These are phyloP conservation scores for Magallana ariakensis DNA, from an alignment of 1,140 invertebrate genomes.

Conservation along the genomic window DNA sequence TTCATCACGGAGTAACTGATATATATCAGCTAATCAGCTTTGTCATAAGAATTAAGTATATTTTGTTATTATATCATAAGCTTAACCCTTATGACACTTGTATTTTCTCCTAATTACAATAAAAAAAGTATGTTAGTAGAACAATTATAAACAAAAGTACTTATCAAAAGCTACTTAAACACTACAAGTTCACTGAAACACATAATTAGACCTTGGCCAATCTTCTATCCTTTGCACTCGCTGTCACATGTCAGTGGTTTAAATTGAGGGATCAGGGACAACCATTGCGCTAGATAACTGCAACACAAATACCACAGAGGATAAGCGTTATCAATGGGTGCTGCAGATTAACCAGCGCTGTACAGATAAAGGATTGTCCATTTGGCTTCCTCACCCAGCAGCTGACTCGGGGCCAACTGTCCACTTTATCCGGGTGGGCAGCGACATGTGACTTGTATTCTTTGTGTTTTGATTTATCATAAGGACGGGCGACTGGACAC, in stretches of 20 bases:
- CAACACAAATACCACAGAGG: background rate
- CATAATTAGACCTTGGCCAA: constrained; percentile 20
- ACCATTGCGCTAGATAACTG: background rate
- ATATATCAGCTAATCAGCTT: no score
- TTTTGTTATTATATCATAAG: no score
- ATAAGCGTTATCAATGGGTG: constrained; percentile 3
- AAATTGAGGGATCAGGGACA: background rate
- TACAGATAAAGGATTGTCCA: background rate
- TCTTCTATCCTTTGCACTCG: background rate
- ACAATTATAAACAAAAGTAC: no score
- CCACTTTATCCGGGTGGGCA: constrained; percentile 10
- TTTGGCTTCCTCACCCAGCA: background rate
- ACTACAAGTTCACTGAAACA: background rate
- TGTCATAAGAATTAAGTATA: no score
- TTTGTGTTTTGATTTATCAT: background rate
- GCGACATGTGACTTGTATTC: background rate
- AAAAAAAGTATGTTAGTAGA: no score
- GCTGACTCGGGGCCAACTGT: background rate
- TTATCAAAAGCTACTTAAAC: no score
- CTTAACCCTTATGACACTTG: no score
- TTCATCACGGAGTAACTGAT: no score
- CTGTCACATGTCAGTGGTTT: background rate
- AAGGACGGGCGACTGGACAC: background rate
- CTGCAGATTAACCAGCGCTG: background rate
- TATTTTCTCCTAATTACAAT: no score